Conservation (phyloP, 2,888 invertebrate genomes). For the Melieria omissa region DNA sequence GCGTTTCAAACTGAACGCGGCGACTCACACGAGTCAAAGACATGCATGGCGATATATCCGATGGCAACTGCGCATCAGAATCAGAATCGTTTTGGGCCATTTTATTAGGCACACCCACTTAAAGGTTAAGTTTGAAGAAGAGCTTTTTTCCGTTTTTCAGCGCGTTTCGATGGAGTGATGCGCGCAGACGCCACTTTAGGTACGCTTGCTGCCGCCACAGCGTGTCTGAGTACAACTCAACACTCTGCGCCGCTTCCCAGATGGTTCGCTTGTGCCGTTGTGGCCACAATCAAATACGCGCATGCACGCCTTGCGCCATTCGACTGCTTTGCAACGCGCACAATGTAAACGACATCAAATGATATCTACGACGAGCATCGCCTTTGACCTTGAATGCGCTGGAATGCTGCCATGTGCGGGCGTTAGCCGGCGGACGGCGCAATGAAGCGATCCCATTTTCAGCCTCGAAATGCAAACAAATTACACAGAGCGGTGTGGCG, state of each 20-base stretch:
- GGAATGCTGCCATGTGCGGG: not conserved
- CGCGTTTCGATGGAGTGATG: conserved; percentile 5
- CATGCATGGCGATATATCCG: too few relatives aligned
- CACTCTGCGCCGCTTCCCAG: too few relatives aligned
- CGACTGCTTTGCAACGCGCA: not conserved
- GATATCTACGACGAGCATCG: conserved; percentile 28
- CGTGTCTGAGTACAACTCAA: not conserved
- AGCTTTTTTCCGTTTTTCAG: not conserved
- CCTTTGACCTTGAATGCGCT: conserved; percentile 20
- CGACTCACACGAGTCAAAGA: too few relatives aligned
- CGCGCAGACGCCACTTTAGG: conserved; percentile 42
- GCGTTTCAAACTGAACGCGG: too few relatives aligned
- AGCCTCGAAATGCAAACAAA: not conserved
- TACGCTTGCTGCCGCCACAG: conserved; percentile 29
- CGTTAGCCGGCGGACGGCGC: too few relatives aligned
- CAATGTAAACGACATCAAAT: conserved; percentile 15
- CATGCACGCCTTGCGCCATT: not conserved
- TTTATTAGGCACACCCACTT: too few relatives aligned
- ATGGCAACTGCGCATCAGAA: not conserved
- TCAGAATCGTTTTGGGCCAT: not conserved
- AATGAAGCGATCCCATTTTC: too few relatives aligned
- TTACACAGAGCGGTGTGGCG: not conserved
- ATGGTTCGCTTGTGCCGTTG: not conserved
- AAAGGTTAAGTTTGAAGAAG: not conserved
- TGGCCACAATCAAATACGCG: not conserved